A percentile compares a stretch with the other conserved stretches of the same genome.
phyloP scores from a whole-genome alignment of 2,113 vertebrate species.

The Chitala chitala region DNA sequence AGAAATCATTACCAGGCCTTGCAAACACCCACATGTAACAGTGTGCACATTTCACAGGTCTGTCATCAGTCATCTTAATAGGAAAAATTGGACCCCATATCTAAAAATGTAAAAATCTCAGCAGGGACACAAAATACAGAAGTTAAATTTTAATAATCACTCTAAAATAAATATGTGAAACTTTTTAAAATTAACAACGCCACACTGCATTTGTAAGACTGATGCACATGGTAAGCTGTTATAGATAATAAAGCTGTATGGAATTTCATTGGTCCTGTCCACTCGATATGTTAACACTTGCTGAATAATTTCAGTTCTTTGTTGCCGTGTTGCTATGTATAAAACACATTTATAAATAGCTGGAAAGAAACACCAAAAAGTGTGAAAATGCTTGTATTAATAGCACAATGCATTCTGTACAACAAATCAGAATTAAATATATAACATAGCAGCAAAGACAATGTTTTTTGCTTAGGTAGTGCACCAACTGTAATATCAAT shows the following conservation, averaged over 20 bases:
- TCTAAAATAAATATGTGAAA: neutral
- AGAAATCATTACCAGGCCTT: neutral
- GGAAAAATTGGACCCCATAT: too few species aligned
- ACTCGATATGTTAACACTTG: neutral
- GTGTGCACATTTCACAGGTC: neutral
- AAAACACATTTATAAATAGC: neutral
- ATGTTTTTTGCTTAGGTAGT: neutral
- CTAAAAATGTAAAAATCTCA: neutral
- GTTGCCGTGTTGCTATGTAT: neutral
- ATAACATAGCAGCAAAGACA: neutral
- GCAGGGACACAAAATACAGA: neutral
- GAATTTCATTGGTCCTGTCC: neutral
- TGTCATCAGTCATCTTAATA: neutral
- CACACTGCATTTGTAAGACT: neutral
- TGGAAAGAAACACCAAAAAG: neutral
- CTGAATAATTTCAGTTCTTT: neutral
- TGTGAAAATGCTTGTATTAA: neutral
- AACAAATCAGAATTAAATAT: neutral
- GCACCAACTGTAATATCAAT: conserved; percentile 6
- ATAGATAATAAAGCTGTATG: neutral
- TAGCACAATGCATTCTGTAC: neutral
- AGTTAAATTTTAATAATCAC: neutral
- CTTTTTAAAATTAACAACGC: neutral
- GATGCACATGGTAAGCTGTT: neutral
- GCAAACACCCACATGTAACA: neutral